Base-by-base conservation (phyloP, 2,113 vertebrate species). In the Neomonachus schauinslandi region DNA sequence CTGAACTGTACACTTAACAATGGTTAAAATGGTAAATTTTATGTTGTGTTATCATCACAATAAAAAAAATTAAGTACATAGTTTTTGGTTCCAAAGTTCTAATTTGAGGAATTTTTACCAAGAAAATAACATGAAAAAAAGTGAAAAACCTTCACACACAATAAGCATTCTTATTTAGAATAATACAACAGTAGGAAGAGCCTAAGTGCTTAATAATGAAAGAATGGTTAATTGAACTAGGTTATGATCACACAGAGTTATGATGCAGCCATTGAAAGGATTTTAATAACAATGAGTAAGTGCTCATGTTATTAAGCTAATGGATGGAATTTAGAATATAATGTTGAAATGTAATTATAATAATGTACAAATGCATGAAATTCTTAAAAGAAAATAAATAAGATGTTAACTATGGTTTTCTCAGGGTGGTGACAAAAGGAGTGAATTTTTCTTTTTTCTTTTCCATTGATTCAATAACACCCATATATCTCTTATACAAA, bases 201-300 rank as follows among this genome's bases (percentile, higher is more conserved):
- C 51, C 14, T 61, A 53, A 55, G 55, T 21, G 8, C 16, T 28
- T 57, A 79, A 57, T 36, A 31, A 53, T 63, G 65, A 67, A 65
- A 72, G 49, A 65, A 89, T 31, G 18, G 18, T 28, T 59, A 33
- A 71, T 14, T 84, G 31, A 95, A 53, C 19, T 21, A 86, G 7
- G 22, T 53, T 61, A 67, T 9, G 13, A 51, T 26, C 18, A 3
- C 39, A 89, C 31, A 86, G 33, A 31, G 16, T 72, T 61, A 95
- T 8, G 28, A 33, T 61, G 59, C 6, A 65, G 26, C 22, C 49
- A 26, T 18, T 84, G 31, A 31, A 80, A 92, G 31, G 31, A 79
- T 49, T 89, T 95, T 88, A 71, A 46, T 90, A 91, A 91, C 67
- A 93, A 15, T 72, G 36, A 57, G 33, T 57, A 94, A 49, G 19